Conservation (phyloP, 2,797 vertebrate genomes). For the Gallirallus australis region DNA sequence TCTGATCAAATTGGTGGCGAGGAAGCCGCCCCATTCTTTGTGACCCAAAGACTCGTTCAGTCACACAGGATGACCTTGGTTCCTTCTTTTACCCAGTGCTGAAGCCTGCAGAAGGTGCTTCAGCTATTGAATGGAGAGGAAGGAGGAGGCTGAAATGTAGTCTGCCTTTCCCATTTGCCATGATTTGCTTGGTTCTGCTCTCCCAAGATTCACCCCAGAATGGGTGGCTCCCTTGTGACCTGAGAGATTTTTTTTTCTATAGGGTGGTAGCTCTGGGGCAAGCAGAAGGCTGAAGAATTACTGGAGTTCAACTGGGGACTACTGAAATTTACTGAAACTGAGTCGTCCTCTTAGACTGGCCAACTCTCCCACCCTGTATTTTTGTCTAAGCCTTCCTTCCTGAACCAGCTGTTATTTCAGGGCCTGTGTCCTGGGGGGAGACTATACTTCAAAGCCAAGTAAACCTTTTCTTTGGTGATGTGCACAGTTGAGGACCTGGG, state of each 20-base stretch:
- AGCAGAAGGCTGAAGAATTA: neutral
- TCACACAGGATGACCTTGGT: neutral
- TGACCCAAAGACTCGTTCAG: neutral
- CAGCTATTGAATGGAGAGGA: neutral
- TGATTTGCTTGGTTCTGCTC: neutral
- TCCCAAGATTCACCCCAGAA: neutral
- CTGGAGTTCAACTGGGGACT: neutral
- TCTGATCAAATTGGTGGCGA: neutral
- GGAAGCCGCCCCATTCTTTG: neutral
- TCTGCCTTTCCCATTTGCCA: neutral
- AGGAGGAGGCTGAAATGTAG: neutral
- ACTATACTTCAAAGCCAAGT: neutral
- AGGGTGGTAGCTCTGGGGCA: neutral
- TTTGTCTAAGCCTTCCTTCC: neutral
- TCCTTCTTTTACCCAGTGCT: neutral
- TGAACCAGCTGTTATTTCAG: neutral
- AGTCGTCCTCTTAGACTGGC: neutral
- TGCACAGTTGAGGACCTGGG: neutral
- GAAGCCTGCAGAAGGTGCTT: neutral
- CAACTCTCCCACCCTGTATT: neutral
- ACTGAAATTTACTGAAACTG: neutral
- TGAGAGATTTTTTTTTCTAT: neutral
- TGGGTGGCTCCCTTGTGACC: neutral
- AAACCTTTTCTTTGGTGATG: neutral
- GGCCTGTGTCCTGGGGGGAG: neutral